Base-by-base conservation (phyloP, 2,797 vertebrate genomes). In the Tragelaphus eurycerus region DNA sequence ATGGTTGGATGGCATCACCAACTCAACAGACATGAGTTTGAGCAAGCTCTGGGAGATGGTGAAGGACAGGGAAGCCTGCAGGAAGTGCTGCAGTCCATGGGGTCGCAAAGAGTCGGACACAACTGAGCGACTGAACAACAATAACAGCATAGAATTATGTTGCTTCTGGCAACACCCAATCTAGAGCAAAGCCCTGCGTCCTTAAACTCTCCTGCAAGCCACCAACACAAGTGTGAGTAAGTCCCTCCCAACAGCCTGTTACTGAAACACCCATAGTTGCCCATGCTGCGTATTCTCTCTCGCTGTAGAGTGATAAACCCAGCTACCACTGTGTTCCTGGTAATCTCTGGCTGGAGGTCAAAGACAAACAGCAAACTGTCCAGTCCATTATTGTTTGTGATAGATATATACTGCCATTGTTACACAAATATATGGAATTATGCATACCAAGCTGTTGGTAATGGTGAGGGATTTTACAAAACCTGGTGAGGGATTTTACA, bases 401-500 rank as follows among this genome's bases (percentile, higher is more conserved):
- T 52, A 89, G 16, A 27, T 84, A 25, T 1, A 11, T 12, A 81
- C 46, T 93, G 67, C 54, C 78, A 54, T 12, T 27, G 25, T 85
- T 52, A 93, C 54, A 60, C 54, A 85, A 50, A 59, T 74, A 25
- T 89, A 13, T 79, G 60, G 46, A 89, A 57, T 34, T 83, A 67
- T 6, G 81, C 52, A 86, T 25, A 21, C 6, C 25, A 59, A 94
- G 57, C 54, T 87, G 3, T 90, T 88, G 60, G 31, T 50, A 31
- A 71, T 71, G 50, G 50, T 86, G 54, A 74, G 34, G 21, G 17
- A 71, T 38, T 71, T 38, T 38, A 71, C 19, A 71, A 71, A 38
- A 34, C 43, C 48, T 59, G 50, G 82, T 93, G 85, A 96, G 34
- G 23, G 21, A 62, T 64, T 93, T 86, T 67, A n/a, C 19, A 71